Evolutionary conservation across 2,888 invertebrate genomes (phyloP).

Genomic region (Molorchus minor): DNA sequence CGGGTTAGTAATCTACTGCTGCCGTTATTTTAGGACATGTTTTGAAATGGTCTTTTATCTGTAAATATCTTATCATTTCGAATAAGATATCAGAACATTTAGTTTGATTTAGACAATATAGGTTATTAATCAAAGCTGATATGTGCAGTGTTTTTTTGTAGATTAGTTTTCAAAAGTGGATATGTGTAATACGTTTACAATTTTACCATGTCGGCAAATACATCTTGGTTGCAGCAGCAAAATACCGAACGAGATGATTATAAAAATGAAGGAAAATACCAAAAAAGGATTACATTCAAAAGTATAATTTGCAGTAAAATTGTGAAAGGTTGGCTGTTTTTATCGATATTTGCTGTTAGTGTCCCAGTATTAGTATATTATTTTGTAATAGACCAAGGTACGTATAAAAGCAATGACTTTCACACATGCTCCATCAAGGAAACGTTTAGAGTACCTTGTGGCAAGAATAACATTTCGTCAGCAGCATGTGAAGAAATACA

Average conservation of each 20-base stretch:
- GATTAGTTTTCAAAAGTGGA: no score
- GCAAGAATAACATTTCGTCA: slow-evolving; percentile 47
- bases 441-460: slow-evolving; percentile 54
- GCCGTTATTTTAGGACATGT: no score
- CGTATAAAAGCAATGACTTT: slow-evolving; percentile 23
- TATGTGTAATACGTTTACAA: no score
- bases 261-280: neutral
- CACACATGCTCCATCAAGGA: slow-evolving; percentile 50
- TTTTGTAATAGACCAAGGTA: slow-evolving; percentile 41
- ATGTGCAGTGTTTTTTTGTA: no score
- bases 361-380: slow-evolving; percentile 48
- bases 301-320: slow-evolving; percentile 25
- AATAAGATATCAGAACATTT: no score
- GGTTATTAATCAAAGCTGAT: no score
- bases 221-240: slow-evolving; percentile 6
- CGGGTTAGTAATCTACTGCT: no score
- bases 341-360: slow-evolving; percentile 39
- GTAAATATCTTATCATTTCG: no score
- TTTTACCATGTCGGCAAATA: neutral
- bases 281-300: slow-evolving; percentile 7
- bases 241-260: slow-evolving; percentile 10
- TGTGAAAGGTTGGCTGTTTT: slow-evolving; percentile 34
- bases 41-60: no score
- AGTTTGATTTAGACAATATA: no score
- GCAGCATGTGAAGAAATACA: slow-evolving; percentile 45